phyloP scores from a whole-genome alignment of 2,113 vertebrate species.

The Macrotus californicus region DNA sequence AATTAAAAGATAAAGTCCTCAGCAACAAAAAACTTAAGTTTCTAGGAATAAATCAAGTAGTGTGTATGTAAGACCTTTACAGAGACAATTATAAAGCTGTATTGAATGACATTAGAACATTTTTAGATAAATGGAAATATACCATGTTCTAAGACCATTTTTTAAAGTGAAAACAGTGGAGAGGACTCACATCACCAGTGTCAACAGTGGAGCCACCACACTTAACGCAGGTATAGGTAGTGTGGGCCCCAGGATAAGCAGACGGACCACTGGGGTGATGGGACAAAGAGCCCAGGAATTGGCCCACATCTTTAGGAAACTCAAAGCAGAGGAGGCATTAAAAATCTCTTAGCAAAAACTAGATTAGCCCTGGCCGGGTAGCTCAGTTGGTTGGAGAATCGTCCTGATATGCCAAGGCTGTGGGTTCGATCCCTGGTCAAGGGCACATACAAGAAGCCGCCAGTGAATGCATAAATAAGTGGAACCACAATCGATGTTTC shows the following conservation, averaged over 20 bases:
- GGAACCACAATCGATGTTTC: too few species aligned
- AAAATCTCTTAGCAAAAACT: neutral
- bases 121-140: constrained; percentile 4
- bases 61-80: neutral
- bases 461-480: too few species aligned
- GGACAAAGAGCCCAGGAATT: neutral
- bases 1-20: neutral
- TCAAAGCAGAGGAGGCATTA: neutral
- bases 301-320: neutral
- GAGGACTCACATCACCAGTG: neutral
- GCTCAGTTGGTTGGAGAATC: too few species aligned
- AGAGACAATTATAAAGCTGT: neutral
- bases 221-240: too few species aligned
- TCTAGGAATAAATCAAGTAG: neutral
- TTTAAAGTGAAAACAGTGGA: neutral
- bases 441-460: too few species aligned
- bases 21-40: neutral
- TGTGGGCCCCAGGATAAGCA: neutral
- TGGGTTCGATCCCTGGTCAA: too few species aligned
- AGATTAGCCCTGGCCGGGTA: too few species aligned
- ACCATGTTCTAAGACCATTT: neutral
- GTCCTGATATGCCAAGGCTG: too few species aligned
- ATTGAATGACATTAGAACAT: neutral
- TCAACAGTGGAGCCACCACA: neutral
- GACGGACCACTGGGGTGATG: neutral